phyloP scores from a whole-genome alignment of 2,888 invertebrate species.

The Frankliniella intonsa region DNA sequence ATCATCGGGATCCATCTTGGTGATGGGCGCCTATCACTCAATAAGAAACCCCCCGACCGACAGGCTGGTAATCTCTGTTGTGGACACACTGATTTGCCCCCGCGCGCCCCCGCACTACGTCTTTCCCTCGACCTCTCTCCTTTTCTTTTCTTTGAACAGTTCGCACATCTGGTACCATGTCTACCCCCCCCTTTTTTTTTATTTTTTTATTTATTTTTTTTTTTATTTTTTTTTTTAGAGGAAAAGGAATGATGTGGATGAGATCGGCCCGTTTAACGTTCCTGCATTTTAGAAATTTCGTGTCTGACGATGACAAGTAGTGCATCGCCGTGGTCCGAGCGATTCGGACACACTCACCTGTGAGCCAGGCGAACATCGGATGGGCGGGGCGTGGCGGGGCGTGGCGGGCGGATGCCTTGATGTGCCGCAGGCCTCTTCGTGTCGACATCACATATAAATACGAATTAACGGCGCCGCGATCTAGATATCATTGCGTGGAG shows the following conservation, averaged over 20 bases:
- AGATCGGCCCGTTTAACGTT: too few species aligned
- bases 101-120: neutral
- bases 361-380: neutral
- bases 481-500: neutral
- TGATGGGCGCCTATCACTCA: constrained; percentile 8
- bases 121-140: too few species aligned
- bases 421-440: neutral
- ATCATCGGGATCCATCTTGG: constrained; percentile 12
- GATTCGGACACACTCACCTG: too few species aligned
- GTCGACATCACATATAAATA: constrained; percentile 6
- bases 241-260: too few species aligned
- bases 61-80: constrained; percentile 13
- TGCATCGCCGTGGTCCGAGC: too few species aligned
- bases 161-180: too few species aligned
- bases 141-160: too few species aligned
- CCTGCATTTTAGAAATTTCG: too few species aligned
- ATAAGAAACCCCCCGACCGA: constrained; percentile 5
- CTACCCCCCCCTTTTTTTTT: too few species aligned
- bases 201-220: too few species aligned
- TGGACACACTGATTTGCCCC: neutral
- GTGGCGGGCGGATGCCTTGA: neutral
- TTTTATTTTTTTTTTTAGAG: too few species aligned
- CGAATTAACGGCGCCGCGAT: constrained; percentile 4
- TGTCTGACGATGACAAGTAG: too few species aligned
- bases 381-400: neutral